Percentiles rank a stretch among this genome's conserved stretches.
Conservation (phyloP, 35 echinoderm and acorn worm species). For the Hemicentrotus pulcherrimus region DNA sequence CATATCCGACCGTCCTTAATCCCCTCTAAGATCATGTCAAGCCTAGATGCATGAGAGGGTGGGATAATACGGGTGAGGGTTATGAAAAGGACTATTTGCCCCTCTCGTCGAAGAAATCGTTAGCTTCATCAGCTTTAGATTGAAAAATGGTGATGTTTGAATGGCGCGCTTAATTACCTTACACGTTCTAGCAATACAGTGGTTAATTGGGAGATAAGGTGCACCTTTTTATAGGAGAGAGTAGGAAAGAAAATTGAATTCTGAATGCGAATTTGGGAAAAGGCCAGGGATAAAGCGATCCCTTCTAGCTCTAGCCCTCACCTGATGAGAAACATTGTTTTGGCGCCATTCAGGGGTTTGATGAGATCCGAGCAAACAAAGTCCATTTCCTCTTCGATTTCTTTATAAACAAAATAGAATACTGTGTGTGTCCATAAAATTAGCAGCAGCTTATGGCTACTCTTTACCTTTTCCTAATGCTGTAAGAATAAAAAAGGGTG, state of each 20-base stretch:
- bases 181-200: constrained; percentile 25
- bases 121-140: constrained; percentile 44
- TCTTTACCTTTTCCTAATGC: neutral
- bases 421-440: neutral
- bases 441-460: neutral
- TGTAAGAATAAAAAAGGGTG: no score
- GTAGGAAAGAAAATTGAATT: neutral
- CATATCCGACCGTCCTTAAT: constrained; percentile 9
- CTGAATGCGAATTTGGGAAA: neutral
- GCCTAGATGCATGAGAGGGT: neutral
- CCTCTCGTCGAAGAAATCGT: constrained; percentile 32
- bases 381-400: neutral
- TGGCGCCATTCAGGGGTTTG: neutral
- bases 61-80: neutral
- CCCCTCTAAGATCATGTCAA: neutral
- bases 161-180: constrained; percentile 24
- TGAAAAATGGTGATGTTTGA: constrained; percentile 9
- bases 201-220: constrained; percentile 31
- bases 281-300: neutral
- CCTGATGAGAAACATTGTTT: neutral
- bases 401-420: neutral
- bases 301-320: neutral
- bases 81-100: neutral
- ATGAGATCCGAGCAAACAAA: constrained; percentile 10
- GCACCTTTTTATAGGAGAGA: neutral